A percentile compares a stretch with the other conserved stretches of the same genome.
Conservation (phyloP, 2,113 vertebrate species). For the Poecilia latipinna region DNA sequence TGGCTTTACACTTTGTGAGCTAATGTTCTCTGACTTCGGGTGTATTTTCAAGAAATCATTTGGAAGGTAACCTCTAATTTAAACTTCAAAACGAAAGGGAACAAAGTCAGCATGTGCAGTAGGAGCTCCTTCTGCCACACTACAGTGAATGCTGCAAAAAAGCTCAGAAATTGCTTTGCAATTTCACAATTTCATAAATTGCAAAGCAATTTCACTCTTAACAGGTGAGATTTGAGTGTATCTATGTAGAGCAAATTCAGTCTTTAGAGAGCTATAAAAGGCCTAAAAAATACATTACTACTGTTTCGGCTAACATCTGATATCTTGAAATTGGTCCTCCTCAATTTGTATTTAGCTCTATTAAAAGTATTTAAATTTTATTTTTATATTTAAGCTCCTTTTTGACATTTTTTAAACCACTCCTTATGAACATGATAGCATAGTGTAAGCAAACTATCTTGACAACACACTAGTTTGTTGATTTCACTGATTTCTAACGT, state of each 20-base stretch:
- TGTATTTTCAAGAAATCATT: conserved; percentile 7
- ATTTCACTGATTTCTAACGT: too few species aligned
- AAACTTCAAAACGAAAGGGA: not conserved
- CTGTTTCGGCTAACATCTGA: not conserved
- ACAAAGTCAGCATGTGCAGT: not conserved
- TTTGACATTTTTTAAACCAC: too few species aligned
- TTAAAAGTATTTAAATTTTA: too few species aligned
- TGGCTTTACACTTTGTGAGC: not conserved
- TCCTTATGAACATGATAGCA: too few species aligned
- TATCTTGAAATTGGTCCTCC: too few species aligned
- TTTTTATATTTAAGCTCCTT: too few species aligned
- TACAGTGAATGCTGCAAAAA: not conserved
- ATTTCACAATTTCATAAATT: too few species aligned
- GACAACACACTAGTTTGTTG: too few species aligned
- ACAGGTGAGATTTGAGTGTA: not conserved
- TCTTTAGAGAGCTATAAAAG: not conserved
- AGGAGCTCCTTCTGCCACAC: not conserved
- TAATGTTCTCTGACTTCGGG: not conserved
- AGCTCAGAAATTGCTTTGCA: not conserved
- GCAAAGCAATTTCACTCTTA: not conserved
- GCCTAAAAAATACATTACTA: not conserved
- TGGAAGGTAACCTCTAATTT: not conserved
- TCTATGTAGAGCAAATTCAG: not conserved
- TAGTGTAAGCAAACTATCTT: too few species aligned
- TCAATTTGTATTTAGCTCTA: too few species aligned